phyloP scores from a whole-genome alignment of 1,140 invertebrate species.

The Pomacea maculata region DNA sequence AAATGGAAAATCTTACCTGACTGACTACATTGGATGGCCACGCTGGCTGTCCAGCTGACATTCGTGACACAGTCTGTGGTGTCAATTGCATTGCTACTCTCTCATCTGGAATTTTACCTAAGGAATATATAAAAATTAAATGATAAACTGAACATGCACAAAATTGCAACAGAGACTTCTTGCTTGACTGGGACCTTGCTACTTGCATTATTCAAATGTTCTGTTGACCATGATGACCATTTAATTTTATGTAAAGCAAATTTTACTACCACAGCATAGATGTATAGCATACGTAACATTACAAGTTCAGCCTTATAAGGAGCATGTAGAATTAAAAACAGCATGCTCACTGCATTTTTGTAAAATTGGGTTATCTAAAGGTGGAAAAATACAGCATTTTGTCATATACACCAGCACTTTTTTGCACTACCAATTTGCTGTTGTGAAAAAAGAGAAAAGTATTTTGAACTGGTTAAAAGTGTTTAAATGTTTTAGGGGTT shows the following conservation, averaged over 20 bases:
- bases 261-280: no score
- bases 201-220: no score
- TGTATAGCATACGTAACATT: no score
- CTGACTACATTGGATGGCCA: constrained; percentile 83
- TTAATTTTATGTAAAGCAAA: no score
- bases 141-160: no score
- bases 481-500: neutral
- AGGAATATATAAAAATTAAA: constrained; percentile 30
- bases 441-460: neutral
- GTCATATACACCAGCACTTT: no score
- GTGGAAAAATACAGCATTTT: no score
- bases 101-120: constrained; percentile 94
- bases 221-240: no score
- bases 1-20: constrained; percentile 60
- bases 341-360: neutral
- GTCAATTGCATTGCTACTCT: constrained; percentile 90
- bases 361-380: neutral
- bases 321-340: neutral
- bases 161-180: no score
- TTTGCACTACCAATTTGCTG: neutral
- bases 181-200: no score
- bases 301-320: no score
- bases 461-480: neutral
- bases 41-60: constrained; percentile 57
- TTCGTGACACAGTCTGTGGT: constrained; percentile 80